Base-by-base conservation (phyloP, 2,113 vertebrate genomes). In the Hucho hucho region DNA sequence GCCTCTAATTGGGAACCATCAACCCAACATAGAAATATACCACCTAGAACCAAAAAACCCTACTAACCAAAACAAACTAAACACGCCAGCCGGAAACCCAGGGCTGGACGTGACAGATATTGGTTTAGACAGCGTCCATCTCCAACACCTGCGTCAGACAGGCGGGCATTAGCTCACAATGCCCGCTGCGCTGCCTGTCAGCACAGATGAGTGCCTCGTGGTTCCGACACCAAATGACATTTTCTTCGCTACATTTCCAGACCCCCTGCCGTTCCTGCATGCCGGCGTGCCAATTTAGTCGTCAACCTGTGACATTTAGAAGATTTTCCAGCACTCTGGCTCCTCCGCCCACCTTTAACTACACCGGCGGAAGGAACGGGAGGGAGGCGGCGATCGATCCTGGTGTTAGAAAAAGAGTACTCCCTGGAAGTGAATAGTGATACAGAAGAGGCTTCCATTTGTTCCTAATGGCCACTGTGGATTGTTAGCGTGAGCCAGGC, bases 301-400 rank as follows among this genome's bases (percentile, higher is more conserved):
- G 73, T 86, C 85, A 83, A 78, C 79, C 81, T 70, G 49, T 89
- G 88, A 90, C 87, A 88, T 90, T 90, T 87, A 71, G 74, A 81
- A 70, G 81, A 81, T 84, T 78, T 81, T 66, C 84, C 47, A 3
- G 75, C 69, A 76, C 71, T 73, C 81, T 4, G 70, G 78, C 71
- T 80, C 75, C 73, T 68, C 73, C 14, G 7, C 74, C 65, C 59
- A 61, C 59, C 76, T 69, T 70, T 25, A 24, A 64, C 59, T 43
- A 63, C 59, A 24, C 9, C 4, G 6, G 20, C 7, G 20, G 22
- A 9, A 22, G 9, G 22, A 3, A 25, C 14, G 61, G 22, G 9
- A 18, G 2, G 26, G 64, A 18, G 12, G 12, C 9, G 14, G 6
- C 14, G 16, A 28, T 28, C 25, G 16, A 65, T 28, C 63, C 25